Conservation (phyloP, 2,888 invertebrate genomes). For the Ophion obscuratus region DNA sequence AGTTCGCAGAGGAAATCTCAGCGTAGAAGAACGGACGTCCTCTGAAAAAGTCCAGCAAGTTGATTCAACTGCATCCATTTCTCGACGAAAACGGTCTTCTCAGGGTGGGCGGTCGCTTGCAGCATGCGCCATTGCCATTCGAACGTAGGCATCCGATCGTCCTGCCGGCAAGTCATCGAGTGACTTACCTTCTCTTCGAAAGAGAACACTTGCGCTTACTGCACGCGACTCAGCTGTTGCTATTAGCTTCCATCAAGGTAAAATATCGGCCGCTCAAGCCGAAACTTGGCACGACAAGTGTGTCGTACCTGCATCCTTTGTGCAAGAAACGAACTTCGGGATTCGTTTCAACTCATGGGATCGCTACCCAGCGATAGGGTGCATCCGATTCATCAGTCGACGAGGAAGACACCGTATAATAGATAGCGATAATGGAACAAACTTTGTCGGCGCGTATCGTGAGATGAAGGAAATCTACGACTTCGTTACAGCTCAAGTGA, state of each 20-base stretch:
- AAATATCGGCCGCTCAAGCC: slow-evolving; percentile 65
- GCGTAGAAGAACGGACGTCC: not conserved
- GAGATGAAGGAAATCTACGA: slow-evolving; percentile 59
- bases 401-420: slow-evolving; percentile 63
- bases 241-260: slow-evolving; percentile 54
- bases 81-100: slow-evolving; percentile 43
- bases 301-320: slow-evolving; percentile 66
- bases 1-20: slow-evolving; percentile 45
- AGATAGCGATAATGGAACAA: slow-evolving; percentile 71
- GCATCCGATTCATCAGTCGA: slow-evolving; percentile 65
- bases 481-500: slow-evolving; percentile 1
- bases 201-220: slow-evolving; percentile 59
- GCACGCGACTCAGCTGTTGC: slow-evolving; percentile 63
- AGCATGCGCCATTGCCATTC: slow-evolving; percentile 22
- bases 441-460: slow-evolving; percentile 72
- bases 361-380: slow-evolving; percentile 47
- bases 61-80: slow-evolving; percentile 41
- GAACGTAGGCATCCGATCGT: slow-evolving; percentile 48
- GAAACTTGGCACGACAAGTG: slow-evolving; percentile 53
- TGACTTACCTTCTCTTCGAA: slow-evolving; percentile 61
- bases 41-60: slow-evolving; percentile 32
- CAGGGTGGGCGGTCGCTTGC: slow-evolving; percentile 10
- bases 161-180: slow-evolving; percentile 23
- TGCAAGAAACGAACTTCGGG: slow-evolving; percentile 35
- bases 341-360: slow-evolving; percentile 41